These are phyloP conservation scores for Ceratitis capitata DNA, from an alignment of 1,140 invertebrate genomes.

Conservation along the genomic window DNA sequence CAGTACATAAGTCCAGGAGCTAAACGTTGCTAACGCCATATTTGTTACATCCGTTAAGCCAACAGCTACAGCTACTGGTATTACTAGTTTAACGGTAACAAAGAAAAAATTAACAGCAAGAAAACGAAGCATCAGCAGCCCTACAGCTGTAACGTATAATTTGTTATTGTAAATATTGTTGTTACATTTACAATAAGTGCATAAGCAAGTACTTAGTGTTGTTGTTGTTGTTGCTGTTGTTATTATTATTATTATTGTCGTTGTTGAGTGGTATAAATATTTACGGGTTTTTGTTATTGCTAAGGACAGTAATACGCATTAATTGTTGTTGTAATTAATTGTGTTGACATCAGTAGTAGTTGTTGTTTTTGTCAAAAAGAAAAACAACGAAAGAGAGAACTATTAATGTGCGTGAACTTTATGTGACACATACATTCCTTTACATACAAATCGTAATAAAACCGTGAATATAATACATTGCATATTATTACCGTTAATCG, in stretches of 20 bases:
- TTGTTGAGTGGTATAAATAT: neutral
- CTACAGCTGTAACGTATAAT: neutral
- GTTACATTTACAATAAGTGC: neutral
- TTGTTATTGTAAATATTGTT: neutral
- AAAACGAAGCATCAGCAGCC: neutral
- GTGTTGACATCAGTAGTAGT: neutral
- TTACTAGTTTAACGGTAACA: no score
- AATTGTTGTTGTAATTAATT: neutral
- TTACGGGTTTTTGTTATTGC: neutral
- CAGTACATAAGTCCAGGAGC: conserved; percentile 14
- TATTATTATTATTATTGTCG: neutral
- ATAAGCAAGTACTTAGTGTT: neutral
- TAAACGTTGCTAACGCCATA: conserved; percentile 3
- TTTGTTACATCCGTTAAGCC: conserved; percentile 13
- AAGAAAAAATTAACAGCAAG: neutral
- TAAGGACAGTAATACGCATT: neutral
- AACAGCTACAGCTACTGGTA: neutral
- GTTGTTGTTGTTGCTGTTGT: neutral
- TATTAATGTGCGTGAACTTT: neutral
- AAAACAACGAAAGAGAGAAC: neutral
- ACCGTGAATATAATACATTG: no score
- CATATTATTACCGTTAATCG: neutral
- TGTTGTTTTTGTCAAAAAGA: neutral
- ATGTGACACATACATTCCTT: neutral
- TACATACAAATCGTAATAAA: neutral